A percentile compares a stretch with the other conserved stretches of the same genome.
phyloP scores from a whole-genome alignment of 2,888 invertebrate species.

The Lydus trimaculatus region DNA sequence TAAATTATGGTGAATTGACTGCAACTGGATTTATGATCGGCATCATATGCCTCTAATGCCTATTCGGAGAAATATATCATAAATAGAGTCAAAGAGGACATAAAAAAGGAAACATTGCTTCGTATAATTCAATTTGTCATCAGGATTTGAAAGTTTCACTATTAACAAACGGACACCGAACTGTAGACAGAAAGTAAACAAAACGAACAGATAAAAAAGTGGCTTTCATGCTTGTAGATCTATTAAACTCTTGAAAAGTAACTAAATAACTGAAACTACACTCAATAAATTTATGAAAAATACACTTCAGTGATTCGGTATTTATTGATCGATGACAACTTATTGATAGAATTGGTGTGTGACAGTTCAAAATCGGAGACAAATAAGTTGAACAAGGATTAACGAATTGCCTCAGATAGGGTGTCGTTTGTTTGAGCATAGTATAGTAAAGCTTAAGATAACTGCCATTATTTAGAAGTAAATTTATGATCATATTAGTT shows the following conservation, averaged over 20 bases:
- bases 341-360: neutral
- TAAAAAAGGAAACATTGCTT: slow-evolving; percentile 28
- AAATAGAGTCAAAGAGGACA: slow-evolving; percentile 23
- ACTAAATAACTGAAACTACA: neutral
- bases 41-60: slow-evolving; percentile 33
- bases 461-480: slow-evolving; percentile 29
- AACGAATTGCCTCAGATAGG: slow-evolving; percentile 34
- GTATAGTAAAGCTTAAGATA: slow-evolving; percentile 32
- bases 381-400: slow-evolving; percentile 35
- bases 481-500: slow-evolving; percentile 36
- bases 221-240: too few relatives aligned
- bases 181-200: neutral
- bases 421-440: slow-evolving; percentile 35
- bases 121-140: slow-evolving; percentile 26
- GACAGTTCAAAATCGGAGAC: slow-evolving; percentile 22
- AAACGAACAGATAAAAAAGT: too few relatives aligned
- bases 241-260: too few relatives aligned
- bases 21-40: slow-evolving; percentile 27
- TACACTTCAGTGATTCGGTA: neutral
- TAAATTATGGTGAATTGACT: slow-evolving; percentile 8
- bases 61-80: slow-evolving; percentile 24
- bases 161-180: neutral
- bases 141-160: slow-evolving; percentile 19
- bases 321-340: neutral
- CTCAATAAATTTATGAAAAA: slow-evolving; percentile 23